Percentiles rank a stretch among this genome's conserved stretches.
phyloP scores from a whole-genome alignment of 1,140 invertebrate species.

The Diuraphis noxia region DNA sequence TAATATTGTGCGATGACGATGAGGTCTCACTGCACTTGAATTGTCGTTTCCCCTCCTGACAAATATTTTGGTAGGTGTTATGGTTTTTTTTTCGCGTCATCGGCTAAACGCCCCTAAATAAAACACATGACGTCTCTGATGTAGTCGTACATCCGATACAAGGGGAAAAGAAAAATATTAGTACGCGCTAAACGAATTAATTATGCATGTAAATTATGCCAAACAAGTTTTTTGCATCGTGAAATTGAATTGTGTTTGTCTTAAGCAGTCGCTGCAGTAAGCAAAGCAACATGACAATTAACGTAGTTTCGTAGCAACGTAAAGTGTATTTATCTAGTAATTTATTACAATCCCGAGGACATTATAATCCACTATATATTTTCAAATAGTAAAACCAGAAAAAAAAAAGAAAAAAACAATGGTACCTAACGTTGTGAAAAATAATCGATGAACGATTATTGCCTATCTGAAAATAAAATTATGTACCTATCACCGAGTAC shows the following conservation, averaged over 20 bases:
- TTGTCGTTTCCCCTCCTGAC: not conserved
- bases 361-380: not conserved
- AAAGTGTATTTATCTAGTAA: not conserved
- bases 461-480: not conserved
- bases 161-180: not conserved
- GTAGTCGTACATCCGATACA: not conserved
- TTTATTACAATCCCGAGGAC: not conserved
- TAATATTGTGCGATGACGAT: not conserved
- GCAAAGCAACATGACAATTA: not conserved
- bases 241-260: constrained; percentile 15
- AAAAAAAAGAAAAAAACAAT: not conserved
- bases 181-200: not conserved
- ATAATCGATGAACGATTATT: not conserved
- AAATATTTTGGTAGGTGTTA: too few relatives aligned
- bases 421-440: not conserved
- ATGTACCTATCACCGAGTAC: not conserved
- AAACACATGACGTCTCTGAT: not conserved
- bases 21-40: not conserved
- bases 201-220: constrained; percentile 29
- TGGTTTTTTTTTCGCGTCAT: not conserved
- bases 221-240: constrained; percentile 17
- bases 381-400: not conserved
- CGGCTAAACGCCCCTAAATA: not conserved
- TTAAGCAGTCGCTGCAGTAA: not conserved
- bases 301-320: not conserved